Conservation (phyloP, 2,888 invertebrate species). For the Ephialtes manifestator region DNA sequence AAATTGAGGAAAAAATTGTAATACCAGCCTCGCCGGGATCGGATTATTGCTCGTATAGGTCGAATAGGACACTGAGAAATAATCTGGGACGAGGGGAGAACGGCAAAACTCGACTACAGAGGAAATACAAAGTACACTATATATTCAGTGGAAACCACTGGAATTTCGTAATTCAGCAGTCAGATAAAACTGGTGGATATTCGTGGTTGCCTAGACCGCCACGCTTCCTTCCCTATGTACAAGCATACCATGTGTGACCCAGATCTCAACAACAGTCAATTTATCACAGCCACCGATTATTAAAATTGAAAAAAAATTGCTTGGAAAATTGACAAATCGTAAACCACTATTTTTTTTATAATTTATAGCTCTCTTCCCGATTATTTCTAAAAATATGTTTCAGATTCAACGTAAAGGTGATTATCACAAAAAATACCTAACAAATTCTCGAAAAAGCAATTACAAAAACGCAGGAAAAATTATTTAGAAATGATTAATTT, state of each 20-base stretch:
- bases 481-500: too few species aligned
- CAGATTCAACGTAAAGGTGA: too few species aligned
- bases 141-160: not conserved
- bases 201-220: not conserved
- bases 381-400: too few species aligned
- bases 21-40: not conserved
- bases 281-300: not conserved
- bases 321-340: not conserved
- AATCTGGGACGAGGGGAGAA: not conserved
- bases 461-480: too few species aligned
- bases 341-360: not conserved
- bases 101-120: not conserved
- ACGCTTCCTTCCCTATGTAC: not conserved
- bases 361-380: not conserved
- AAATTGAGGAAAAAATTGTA: slow-evolving; percentile 1
- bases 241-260: not conserved
- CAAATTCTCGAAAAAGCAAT: too few species aligned
- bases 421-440: too few species aligned
- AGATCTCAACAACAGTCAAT: not conserved
- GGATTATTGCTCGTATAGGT: slow-evolving; percentile 1
- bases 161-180: slow-evolving; percentile 7
- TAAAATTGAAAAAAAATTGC: not conserved
- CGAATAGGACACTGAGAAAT: not conserved
- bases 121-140: not conserved
- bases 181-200: not conserved